These are phyloP conservation scores for Willisornis vidua DNA, from an alignment of 2,113 vertebrate genomes.

Conservation along the genomic window DNA sequence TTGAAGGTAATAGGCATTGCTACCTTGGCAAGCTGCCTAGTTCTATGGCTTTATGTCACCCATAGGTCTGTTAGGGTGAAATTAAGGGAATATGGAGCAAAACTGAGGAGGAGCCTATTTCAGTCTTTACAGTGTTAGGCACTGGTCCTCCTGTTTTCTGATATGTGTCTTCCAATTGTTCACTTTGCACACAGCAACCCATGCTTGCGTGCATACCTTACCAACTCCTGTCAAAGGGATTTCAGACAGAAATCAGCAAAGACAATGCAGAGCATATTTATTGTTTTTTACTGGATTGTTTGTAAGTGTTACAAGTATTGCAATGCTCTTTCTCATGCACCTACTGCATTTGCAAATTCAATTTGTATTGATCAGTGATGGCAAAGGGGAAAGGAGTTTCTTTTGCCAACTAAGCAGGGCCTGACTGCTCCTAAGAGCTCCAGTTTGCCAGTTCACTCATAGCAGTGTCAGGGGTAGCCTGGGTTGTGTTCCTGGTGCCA, in stretches of 20 bases:
- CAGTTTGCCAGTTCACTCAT: not conserved
- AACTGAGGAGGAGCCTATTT: not conserved
- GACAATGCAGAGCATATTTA: not conserved
- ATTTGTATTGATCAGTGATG: not conserved
- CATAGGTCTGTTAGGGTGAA: not conserved
- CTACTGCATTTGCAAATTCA: not conserved
- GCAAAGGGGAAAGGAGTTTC: not conserved
- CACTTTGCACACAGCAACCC: not conserved
- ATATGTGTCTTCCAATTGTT: not conserved
- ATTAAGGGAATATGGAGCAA: not conserved
- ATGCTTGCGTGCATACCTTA: not conserved
- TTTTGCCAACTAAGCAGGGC: not conserved
- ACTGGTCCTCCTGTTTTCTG: not conserved
- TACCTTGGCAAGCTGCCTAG: not conserved
- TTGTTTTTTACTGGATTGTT: not conserved
- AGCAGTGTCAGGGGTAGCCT: not conserved
- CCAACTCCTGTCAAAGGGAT: not conserved
- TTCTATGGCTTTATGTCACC: not conserved
- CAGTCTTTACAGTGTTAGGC: not conserved
- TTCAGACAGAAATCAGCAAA: not conserved
- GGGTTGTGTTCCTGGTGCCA: not conserved
- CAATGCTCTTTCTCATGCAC: not conserved
- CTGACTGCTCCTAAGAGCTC: not conserved
- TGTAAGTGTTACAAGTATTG: not conserved
- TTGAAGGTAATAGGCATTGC: not conserved